A percentile compares a stretch with the other conserved stretches of the same genome.
Conservation (phyloP, 2,797 vertebrate species). For the Helostoma temminkii region DNA sequence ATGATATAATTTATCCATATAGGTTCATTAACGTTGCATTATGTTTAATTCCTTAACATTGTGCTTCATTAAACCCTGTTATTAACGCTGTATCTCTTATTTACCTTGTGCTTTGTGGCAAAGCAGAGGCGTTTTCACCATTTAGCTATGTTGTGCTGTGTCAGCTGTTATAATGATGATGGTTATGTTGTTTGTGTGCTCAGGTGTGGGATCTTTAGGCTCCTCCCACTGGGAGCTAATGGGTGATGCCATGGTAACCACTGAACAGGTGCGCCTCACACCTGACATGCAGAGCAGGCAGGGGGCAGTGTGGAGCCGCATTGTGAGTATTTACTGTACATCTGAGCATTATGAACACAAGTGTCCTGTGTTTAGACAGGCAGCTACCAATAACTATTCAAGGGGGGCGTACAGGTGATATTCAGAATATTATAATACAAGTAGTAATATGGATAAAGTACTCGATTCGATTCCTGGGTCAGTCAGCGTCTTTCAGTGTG, state of each 20-base stretch:
- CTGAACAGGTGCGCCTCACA: slow-evolving; percentile 94
- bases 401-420: no score
- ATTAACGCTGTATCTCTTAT: no score
- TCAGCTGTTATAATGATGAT: slow-evolving; percentile 37
- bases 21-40: background rate
- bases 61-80: background rate
- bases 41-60: background rate
- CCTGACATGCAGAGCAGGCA: slow-evolving; percentile 95
- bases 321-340: slow-evolving; percentile 83
- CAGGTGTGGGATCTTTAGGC: slow-evolving; percentile 90
- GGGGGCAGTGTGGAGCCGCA: slow-evolving; percentile 94
- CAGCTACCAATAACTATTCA: background rate
- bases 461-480: no score
- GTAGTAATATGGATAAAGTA: no score
- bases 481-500: no score
- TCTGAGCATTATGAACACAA: background rate
- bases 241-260: slow-evolving; percentile 95
- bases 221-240: slow-evolving; percentile 95
- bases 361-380: background rate
- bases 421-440: no score
- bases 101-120: background rate
- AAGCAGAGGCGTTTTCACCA: background rate
- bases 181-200: slow-evolving; percentile 26
- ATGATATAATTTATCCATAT: no score
- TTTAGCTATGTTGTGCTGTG: slow-evolving; percentile 17